Base-by-base conservation (phyloP, 2,888 invertebrate genomes). In the Parnassius mnemosyne region DNA sequence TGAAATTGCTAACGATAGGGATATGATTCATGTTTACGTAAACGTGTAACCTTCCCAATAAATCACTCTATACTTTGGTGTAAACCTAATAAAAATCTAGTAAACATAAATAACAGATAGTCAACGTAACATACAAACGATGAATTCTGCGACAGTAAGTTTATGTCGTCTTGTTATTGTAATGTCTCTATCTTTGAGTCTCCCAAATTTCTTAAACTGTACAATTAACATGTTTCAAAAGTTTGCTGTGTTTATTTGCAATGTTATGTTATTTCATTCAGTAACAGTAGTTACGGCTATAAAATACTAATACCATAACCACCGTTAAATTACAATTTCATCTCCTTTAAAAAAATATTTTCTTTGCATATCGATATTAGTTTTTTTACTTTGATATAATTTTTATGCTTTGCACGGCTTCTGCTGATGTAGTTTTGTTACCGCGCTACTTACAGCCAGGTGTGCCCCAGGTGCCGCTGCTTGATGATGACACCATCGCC, bases 401-500 rank as follows among this genome's bases (percentile, higher is more conserved):
- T 50, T 50, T 50, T 16, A 50, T 9, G 87, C 90, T 90, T 89
- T 85, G 91, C 90, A 88, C 84, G 90, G 91, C 91, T 90, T 89
- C 74, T 72, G 79, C 81, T 89, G 77, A 87, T 69, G 80, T 88
- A 89, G 91, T 76, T 69, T 69, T 76, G 71, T 83, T 70, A 71
- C 76, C 68, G 66, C 81, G 72, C 76, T 77, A 87, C 79, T 91
- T 89, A 91, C 91, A 91, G 89, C 88, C 89, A 65, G 85, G 84
- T 88, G 87, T 91, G 88, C 93, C 92, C 61, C 90, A 97, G 97
- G 95, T 96, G 92, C 95, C 98, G 79, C 90, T 97, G 74, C 93
- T 97, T 77, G 96, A 96, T 73, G 96, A 97, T 78, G 97, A 97
- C 85, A 96, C 96, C 42, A 93, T 97, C 70, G 96, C 95, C 53